Conservation (phyloP, 1,140 invertebrate genomes). For the Camponotus vicinus region DNA sequence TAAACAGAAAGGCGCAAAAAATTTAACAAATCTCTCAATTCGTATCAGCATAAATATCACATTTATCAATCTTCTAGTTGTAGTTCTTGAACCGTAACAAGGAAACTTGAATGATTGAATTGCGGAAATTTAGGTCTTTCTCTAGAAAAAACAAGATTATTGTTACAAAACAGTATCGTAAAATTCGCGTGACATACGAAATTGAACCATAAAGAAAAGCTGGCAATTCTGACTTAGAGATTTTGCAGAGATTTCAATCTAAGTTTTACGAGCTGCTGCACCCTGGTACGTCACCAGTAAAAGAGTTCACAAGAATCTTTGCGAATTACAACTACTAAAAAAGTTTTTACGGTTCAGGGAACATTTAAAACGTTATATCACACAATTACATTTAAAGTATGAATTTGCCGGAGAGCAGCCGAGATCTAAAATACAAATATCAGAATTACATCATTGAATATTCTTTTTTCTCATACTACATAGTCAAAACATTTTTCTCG, state of each 20-base stretch:
- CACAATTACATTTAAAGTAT: too few relatives aligned
- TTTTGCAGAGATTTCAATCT: conserved; percentile 1
- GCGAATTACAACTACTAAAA: too few relatives aligned
- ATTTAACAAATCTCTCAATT: conserved; percentile 16
- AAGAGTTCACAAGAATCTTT: background rate
- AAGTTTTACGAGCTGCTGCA: background rate
- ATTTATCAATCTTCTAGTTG: background rate
- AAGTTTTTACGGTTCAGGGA: too few relatives aligned
- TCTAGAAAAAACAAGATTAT: background rate
- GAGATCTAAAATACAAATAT: too few relatives aligned
- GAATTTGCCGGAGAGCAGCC: too few relatives aligned
- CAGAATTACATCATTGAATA: too few relatives aligned
- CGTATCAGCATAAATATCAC: background rate
- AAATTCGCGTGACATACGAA: background rate
- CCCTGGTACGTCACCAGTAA: background rate
- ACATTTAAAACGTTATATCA: too few relatives aligned
- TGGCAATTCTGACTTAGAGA: background rate
- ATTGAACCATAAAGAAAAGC: background rate
- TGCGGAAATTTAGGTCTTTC: background rate
- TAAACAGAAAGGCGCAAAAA: too few relatives aligned
- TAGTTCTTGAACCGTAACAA: background rate
- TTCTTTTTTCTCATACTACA: background rate
- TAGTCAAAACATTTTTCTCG: background rate
- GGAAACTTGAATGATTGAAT: background rate
- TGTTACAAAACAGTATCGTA: background rate